Conservation (phyloP, 2,888 invertebrate genomes). For the Dyspetes luteomarginatus region DNA sequence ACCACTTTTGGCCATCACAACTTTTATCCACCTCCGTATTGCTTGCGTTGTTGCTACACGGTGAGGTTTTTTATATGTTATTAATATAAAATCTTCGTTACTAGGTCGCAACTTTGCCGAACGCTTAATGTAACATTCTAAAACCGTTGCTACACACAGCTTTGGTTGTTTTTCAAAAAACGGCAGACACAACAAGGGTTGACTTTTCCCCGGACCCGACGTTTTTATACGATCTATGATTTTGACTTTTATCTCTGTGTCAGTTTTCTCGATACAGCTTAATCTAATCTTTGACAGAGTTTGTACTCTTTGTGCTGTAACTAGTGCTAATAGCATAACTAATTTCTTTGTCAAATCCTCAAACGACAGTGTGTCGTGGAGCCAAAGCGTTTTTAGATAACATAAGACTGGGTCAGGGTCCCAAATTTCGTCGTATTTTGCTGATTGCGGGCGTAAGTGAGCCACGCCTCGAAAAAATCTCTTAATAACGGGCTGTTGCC, state of each 20-base stretch:
- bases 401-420: conserved; percentile 66
- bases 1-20: conserved; percentile 42
- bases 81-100: conserved; percentile 35
- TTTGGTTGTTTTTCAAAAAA: conserved; percentile 36
- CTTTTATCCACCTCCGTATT: conserved; percentile 39
- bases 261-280: conserved; percentile 22
- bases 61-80: conserved; percentile 33
- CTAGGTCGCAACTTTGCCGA: conserved; percentile 12
- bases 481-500: no score
- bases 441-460: conserved; percentile 63
- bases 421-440: conserved; percentile 72
- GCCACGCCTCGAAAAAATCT: conserved; percentile 70
- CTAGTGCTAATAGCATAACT: conserved; percentile 48
- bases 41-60: conserved; percentile 35
- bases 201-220: conserved; percentile 33
- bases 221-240: conserved; percentile 48
- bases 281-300: conserved; percentile 41
- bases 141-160: conserved; percentile 39
- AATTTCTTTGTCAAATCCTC: conserved; percentile 35
- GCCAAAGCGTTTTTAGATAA: conserved; percentile 42
- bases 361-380: conserved; percentile 23
- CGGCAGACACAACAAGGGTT: conserved; percentile 24
- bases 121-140: conserved; percentile 29
- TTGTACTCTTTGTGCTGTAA: conserved; percentile 41
- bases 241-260: conserved; percentile 36